Evolutionary conservation across 2,797 vertebrate species (phyloP).

Genomic region (Zalophus californianus): DNA sequence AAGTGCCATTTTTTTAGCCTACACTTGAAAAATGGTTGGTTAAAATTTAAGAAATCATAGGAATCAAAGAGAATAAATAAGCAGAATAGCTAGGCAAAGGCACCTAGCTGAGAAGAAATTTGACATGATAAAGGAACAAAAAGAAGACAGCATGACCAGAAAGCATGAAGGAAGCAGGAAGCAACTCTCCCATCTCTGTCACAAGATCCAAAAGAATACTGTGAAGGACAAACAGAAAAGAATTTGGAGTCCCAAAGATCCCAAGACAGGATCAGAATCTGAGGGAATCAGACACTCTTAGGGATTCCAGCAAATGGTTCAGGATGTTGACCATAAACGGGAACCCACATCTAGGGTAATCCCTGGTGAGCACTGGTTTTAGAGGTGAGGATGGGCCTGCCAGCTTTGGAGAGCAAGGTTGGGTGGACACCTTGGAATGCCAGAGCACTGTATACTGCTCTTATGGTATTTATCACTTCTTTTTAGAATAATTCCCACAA

Average conservation of each 20-base stretch:
- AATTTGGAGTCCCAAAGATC: not conserved
- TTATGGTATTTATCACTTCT: not conserved
- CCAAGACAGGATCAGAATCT: not conserved
- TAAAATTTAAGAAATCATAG: not conserved
- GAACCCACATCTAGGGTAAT: not conserved
- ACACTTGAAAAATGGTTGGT: not conserved
- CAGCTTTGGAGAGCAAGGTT: not conserved
- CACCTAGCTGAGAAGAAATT: not conserved
- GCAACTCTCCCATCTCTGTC: not conserved
- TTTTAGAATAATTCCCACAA: not conserved
- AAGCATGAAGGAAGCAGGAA: not conserved
- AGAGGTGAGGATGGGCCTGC: not conserved
- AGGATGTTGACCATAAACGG: not conserved
- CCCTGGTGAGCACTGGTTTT: not conserved
- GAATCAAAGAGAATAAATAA: not conserved
- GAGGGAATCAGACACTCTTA: not conserved
- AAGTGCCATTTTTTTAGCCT: not conserved
- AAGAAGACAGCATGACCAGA: not conserved
- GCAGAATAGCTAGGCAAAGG: not conserved
- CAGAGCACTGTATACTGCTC: not conserved
- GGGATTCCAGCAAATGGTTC: not conserved
- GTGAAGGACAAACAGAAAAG: not conserved
- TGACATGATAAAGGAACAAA: not conserved
- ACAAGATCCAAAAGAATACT: not conserved
- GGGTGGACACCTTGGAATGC: not conserved